Evolutionary conservation across 2,888 invertebrate genomes (phyloP).

Genomic region (Romanomermis culicivorax): DNA sequence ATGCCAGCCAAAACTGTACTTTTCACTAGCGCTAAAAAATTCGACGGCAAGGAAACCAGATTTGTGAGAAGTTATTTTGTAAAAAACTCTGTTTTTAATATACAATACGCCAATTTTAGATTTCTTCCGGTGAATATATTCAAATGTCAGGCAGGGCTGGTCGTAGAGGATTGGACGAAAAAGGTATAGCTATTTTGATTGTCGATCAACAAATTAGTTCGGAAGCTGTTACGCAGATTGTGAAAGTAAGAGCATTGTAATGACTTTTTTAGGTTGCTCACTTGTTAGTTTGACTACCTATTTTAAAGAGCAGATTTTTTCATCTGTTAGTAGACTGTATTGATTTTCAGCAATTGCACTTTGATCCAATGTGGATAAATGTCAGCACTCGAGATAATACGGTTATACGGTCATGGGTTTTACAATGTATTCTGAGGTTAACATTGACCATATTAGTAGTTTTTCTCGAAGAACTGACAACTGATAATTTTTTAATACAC

Average conservation of each 20-base stretch:
- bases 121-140: conserved; percentile 88
- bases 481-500: too few relatives aligned
- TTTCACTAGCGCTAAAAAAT: conserved; percentile 82
- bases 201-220: conserved; percentile 73
- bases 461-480: too few relatives aligned
- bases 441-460: too few relatives aligned
- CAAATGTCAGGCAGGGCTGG: conserved; percentile 99
- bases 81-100: conserved; percentile 6
- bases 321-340: too few relatives aligned
- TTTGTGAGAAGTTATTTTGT: conserved; percentile 40
- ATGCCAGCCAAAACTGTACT: conserved; percentile 99
- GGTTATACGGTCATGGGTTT: too few relatives aligned
- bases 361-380: too few relatives aligned
- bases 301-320: too few relatives aligned
- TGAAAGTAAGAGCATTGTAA: conserved; percentile 44
- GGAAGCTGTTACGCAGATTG: conserved; percentile 36
- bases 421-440: too few relatives aligned
- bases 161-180: conserved; percentile 81
- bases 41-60: conserved; percentile 81
- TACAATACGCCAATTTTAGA: conserved; percentile 12
- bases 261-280: too few relatives aligned
- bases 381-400: too few relatives aligned
- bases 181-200: conserved; percentile 88
- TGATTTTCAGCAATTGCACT: too few relatives aligned
- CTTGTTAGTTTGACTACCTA: too few relatives aligned